Base-by-base conservation (phyloP, 2,888 invertebrate species). In the Scaptomyza tumidula region DNA sequence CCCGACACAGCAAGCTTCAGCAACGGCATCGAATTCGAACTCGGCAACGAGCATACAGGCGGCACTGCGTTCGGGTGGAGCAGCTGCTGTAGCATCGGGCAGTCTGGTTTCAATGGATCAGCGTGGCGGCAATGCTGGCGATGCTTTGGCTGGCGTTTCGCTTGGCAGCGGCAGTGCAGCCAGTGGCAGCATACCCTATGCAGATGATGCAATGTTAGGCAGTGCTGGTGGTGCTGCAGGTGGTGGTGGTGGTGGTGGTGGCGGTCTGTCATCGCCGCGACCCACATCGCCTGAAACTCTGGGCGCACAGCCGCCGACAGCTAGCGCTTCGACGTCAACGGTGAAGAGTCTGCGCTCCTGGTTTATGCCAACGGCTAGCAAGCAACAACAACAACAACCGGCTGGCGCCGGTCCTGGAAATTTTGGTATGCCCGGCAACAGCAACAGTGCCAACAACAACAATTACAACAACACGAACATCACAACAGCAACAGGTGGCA, bases 31-130 rank as follows among this genome's bases (percentile, higher is more conserved):
- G 33, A 91, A 90, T 78, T 91, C 91, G 41, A 90, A 90, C 73
- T 90, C 91, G 43, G 91, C 89, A 13, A 88, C 89, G 50, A 90
- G 90, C 60, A 90, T 90, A 62, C 90, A 89, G 59, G 89, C 86
- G 27, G 89, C 82, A 10, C 52, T 88, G 16, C 80, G 89, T 4
- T 71, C 83, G 2, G 86, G 80, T 14, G 76, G 74, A 6, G 55
- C 75, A 0, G 56, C 77, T 7, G 70, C 75, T 0, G 63, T 55
- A 0, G 74, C 56, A 2, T 75, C 79, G 3, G 82, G 80, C 13
- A 79, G 76, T 39, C 49, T 79, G 14, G 70, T 85, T 10, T 80
- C 88, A 5, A 81, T 86, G 81, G 89, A 90, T 61, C 84, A 86
- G 55, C 81, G 87, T 3, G 85, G 79, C 4, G 67, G 67, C 29